Evolutionary conservation across 2,797 vertebrate species (phyloP).

Genomic region (Nannoperca obscura): DNA sequence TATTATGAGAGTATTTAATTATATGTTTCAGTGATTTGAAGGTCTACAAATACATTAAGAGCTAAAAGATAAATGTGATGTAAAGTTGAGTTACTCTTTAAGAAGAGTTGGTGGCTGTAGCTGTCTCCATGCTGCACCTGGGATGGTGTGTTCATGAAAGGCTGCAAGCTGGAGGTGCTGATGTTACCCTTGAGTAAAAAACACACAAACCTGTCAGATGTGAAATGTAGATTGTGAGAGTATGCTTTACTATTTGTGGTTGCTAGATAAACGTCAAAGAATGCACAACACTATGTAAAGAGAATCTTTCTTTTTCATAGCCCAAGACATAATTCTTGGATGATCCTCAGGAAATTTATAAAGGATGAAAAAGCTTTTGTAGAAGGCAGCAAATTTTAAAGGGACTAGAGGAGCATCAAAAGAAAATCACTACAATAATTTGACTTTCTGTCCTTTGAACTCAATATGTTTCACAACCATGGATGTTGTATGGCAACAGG

Average conservation of each 20-base stretch:
- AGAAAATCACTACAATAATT: constrained; percentile 22
- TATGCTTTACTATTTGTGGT: constrained; percentile 20
- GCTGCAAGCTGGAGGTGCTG: constrained; percentile 37
- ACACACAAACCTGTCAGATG: constrained; percentile 55
- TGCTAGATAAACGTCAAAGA: constrained; percentile 39
- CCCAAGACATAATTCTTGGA: constrained; percentile 35
- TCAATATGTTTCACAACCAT: constrained; percentile 5
- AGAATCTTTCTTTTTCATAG: constrained; percentile 40
- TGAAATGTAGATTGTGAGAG: constrained; percentile 54
- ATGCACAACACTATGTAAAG: not conserved
- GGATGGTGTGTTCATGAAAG: constrained; percentile 29
- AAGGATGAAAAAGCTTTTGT: constrained; percentile 26
- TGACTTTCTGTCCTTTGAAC: constrained; percentile 19
- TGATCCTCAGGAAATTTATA: constrained; percentile 27
- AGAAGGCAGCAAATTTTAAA: constrained; percentile 21
- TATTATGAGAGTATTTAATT: not conserved
- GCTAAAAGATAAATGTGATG: not conserved
- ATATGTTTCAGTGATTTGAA: not conserved
- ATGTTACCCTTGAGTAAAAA: constrained; percentile 48
- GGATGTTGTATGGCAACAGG: constrained; percentile 1
- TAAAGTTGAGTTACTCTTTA: not conserved
- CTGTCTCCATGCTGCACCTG: constrained; percentile 19
- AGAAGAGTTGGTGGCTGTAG: constrained; percentile 7
- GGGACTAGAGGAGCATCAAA: constrained; percentile 4
- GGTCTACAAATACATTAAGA: not conserved